These are phyloP conservation scores for Trichopria drosophilae DNA, from an alignment of 2,888 invertebrate genomes.

Conservation along the genomic window DNA sequence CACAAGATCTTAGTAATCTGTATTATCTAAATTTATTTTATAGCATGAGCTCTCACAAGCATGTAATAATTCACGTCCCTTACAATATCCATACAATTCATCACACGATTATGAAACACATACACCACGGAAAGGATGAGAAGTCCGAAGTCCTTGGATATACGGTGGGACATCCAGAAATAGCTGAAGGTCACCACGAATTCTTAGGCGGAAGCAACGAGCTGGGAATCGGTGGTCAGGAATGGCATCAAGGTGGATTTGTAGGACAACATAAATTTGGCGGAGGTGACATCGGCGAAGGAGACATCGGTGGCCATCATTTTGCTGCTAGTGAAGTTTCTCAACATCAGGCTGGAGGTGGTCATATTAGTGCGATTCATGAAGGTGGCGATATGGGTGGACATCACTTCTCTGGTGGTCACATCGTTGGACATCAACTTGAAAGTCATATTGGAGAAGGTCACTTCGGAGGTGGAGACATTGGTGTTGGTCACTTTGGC, in stretches of 20 bases:
- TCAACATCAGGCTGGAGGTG: no score
- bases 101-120: constrained; percentile 75
- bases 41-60: constrained; percentile 65
- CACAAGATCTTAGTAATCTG: no score
- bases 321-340: no score
- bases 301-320: constrained; percentile 7
- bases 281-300: constrained; percentile 37
- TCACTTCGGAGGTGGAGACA: constrained; percentile 33
- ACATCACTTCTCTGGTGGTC: constrained; percentile 26
- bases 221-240: constrained; percentile 29
- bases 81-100: constrained; percentile 76
- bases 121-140: constrained; percentile 67
- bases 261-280: constrained; percentile 33
- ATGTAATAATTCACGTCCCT: constrained; percentile 79
- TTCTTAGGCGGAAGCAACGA: constrained; percentile 33
- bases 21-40: no score
- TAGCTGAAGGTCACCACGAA: constrained; percentile 54
- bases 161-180: constrained; percentile 65
- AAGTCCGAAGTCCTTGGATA: constrained; percentile 72
- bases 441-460: no score
- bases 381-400: constrained; percentile 33
- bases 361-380: no score
- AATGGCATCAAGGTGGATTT: constrained; percentile 8
- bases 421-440: no score
- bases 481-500: constrained; percentile 24